A percentile compares a stretch with the other conserved stretches of the same genome.
Evolutionary conservation across 2,113 vertebrate genomes (phyloP).

Genomic region (Pongo abelii): DNA sequence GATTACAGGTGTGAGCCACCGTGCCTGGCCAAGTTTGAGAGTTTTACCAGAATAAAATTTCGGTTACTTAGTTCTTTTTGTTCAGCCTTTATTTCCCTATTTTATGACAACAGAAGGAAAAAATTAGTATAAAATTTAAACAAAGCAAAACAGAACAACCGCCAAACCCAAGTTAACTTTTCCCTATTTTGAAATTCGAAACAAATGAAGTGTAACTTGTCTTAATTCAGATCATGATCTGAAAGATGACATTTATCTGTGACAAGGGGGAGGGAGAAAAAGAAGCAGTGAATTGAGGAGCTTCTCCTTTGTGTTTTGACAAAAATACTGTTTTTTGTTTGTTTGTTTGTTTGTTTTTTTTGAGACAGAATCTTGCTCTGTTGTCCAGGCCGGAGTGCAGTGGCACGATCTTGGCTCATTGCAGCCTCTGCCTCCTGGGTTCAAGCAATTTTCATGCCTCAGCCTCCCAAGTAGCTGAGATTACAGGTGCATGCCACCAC

Average conservation of each 20-base stretch:
- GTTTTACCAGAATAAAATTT: neutral
- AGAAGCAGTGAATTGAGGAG: neutral
- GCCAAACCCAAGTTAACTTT: neutral
- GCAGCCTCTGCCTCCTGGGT: neutral
- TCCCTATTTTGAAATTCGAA: neutral
- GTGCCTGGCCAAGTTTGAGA: neutral
- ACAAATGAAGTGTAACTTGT: neutral
- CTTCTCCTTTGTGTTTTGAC: neutral
- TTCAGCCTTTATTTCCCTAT: neutral
- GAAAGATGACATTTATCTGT: neutral
- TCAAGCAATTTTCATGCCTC: neutral
- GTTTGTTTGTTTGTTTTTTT: neutral
- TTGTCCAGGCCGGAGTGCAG: neutral
- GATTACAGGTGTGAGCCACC: too few relatives aligned
- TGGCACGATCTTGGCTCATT: neutral
- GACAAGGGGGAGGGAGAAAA: neutral
- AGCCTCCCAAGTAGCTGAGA: neutral
- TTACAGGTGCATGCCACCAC: neutral
- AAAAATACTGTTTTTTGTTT: too few relatives aligned
- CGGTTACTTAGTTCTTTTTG: neutral
- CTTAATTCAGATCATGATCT: neutral
- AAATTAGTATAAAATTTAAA: conserved; percentile 7
- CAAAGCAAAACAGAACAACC: neutral
- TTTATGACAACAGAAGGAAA: neutral
- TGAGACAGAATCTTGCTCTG: neutral